Evolutionary conservation across 2,797 vertebrate genomes (phyloP).

Genomic region (Potorous gilbertii): DNA sequence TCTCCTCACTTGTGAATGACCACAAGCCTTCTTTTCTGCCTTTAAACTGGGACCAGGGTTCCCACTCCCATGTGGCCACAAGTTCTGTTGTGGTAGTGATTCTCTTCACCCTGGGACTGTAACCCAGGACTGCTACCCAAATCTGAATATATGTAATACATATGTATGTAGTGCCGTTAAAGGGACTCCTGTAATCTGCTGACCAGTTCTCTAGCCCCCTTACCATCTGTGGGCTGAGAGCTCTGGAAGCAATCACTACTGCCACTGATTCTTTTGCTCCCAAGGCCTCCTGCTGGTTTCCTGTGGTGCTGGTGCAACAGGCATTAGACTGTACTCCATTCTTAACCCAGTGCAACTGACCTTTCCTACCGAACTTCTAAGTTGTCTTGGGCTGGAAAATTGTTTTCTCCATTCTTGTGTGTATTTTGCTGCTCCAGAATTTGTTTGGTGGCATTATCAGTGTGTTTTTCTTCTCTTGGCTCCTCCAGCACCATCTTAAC

Average conservation of each 20-base stretch:
- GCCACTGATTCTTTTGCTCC: background rate
- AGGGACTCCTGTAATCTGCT: background rate
- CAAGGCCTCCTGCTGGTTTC: background rate
- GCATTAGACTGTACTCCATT: background rate
- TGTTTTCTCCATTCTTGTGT: background rate
- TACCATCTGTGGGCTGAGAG: background rate
- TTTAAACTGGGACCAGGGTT: background rate
- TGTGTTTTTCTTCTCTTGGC: background rate
- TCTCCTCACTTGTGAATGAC: background rate
- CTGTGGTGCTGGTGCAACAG: background rate
- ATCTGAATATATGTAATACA: background rate
- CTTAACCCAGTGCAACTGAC: no score
- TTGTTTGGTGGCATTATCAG: background rate
- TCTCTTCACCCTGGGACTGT: background rate
- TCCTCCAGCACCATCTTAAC: background rate
- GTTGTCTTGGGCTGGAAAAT: no score
- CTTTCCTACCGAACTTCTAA: background rate
- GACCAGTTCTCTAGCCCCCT: background rate
- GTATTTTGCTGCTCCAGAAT: background rate
- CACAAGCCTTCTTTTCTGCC: background rate
- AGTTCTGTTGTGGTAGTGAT: background rate
- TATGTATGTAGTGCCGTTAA: background rate
- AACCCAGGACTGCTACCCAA: background rate
- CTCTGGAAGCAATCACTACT: background rate
- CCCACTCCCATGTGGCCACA: background rate